Evolutionary conservation across 92 coral and sea anemone species (phyloP).

Genomic region (Parazoanthus swiftii): DNA sequence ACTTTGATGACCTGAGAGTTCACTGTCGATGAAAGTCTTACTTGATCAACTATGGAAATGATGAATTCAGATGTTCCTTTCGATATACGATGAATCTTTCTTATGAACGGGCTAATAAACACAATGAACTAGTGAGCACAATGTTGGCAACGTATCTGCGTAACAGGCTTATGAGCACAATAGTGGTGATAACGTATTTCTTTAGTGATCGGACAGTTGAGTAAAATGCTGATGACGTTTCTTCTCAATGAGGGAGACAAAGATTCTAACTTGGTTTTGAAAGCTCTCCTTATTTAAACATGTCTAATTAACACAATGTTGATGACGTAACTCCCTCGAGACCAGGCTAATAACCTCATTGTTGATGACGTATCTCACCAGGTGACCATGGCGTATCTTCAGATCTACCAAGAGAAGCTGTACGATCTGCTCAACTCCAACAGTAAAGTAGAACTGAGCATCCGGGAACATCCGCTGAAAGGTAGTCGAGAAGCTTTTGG

Average conservation of each 20-base stretch:
- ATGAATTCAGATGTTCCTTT: no score
- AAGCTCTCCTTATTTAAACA: neutral
- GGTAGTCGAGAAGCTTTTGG: conserved; percentile 46
- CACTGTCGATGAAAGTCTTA: no score
- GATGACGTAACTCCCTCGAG: neutral
- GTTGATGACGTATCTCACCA: conserved; percentile 22
- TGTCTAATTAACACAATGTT: neutral
- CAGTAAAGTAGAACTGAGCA: conserved; percentile 78
- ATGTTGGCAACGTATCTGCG: no score
- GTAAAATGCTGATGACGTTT: neutral
- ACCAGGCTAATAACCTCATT: neutral
- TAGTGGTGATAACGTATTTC: no score
- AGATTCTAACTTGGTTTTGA: neutral
- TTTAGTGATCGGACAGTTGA: neutral
- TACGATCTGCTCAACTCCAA: conserved; percentile 89
- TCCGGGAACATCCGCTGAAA: conserved; percentile 93
- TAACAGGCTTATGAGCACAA: no score
- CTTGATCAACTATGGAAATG: no score
- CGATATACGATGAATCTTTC: no score
- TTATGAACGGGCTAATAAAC: no score
- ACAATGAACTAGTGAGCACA: no score
- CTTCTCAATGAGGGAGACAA: neutral
- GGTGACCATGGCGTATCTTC: conserved; percentile 98
- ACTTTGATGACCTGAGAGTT: no score
- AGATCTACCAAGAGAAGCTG: conserved; percentile 97